A percentile compares a stretch with the other conserved stretches of the same genome.
Evolutionary conservation across 64 coral and sea anemone species (phyloP).

Genomic region (Porites australiensis): DNA sequence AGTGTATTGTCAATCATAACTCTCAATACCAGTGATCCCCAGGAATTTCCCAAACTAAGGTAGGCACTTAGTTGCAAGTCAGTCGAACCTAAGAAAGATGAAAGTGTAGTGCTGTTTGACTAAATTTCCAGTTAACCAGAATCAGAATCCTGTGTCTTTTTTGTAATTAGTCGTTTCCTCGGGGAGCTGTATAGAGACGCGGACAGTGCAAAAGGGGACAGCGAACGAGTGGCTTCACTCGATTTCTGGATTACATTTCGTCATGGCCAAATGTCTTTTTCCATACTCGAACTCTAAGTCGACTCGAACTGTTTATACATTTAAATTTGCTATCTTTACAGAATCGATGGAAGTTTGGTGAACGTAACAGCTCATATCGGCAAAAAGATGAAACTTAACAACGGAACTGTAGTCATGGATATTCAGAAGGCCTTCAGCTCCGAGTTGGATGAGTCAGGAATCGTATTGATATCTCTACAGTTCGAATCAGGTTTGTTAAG

Average conservation of each 20-base stretch:
- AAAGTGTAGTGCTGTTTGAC: not conserved
- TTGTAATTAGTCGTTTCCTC: not conserved
- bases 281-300: not conserved
- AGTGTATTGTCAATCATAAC: constrained; percentile 65
- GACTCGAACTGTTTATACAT: not conserved
- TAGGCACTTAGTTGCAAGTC: not conserved
- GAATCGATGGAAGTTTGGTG: constrained; percentile 63
- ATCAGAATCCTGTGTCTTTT: not conserved
- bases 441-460: not conserved
- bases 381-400: constrained; percentile 31
- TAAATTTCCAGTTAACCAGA: not conserved
- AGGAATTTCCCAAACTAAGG: constrained; percentile 63
- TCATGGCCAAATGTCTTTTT: not conserved
- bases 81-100: not conserved
- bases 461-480: constrained; percentile 72
- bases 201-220: not conserved
- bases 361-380: constrained; percentile 34
- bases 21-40: constrained; percentile 3
- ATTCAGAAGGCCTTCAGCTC: constrained; percentile 31
- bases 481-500: constrained; percentile 56
- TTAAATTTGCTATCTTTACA: not conserved
- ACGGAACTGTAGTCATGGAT: constrained; percentile 60
- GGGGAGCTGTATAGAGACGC: not conserved
- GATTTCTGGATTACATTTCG: not conserved
- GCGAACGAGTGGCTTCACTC: not conserved